Percentiles rank a stretch among this genome's conserved stretches.
Evolutionary conservation across 2,113 vertebrate species (phyloP).

Genomic region (Ranitomeya variabilis): DNA sequence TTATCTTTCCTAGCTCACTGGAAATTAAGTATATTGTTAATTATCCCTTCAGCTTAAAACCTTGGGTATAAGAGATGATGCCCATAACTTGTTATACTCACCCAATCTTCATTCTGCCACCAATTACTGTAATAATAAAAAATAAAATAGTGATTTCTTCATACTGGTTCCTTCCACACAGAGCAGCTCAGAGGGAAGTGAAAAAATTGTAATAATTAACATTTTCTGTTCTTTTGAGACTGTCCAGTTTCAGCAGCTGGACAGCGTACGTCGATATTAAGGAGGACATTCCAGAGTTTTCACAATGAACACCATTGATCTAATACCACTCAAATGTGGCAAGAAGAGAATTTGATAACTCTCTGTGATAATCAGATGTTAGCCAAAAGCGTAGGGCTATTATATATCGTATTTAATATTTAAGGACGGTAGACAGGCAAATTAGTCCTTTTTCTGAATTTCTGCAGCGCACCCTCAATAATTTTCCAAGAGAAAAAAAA

Average conservation of each 20-base stretch:
- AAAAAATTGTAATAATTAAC: conserved; percentile 18
- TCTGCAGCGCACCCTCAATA: too few relatives aligned
- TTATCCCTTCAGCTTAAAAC: too few relatives aligned
- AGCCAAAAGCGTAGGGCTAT: neutral
- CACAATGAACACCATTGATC: neutral
- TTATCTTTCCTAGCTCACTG: too few relatives aligned
- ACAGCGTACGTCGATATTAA: neutral
- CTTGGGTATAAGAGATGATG: too few relatives aligned
- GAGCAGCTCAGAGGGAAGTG: neutral
- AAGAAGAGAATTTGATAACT: neutral
- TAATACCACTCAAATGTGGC: neutral
- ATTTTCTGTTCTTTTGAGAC: neutral
- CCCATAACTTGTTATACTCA: neutral
- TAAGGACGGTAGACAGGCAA: neutral
- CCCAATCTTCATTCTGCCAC: neutral
- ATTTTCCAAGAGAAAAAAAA: too few relatives aligned
- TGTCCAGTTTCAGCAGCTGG: conserved; percentile 9
- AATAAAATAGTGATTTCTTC: neutral
- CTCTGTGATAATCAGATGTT: neutral
- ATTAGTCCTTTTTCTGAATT: too few relatives aligned
- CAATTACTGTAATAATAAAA: neutral
- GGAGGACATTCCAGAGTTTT: neutral
- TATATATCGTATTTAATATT: neutral
- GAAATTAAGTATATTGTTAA: too few relatives aligned
- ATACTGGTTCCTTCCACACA: neutral